Conservation (phyloP, 2,113 vertebrate genomes). For the Pteronura brasiliensis region DNA sequence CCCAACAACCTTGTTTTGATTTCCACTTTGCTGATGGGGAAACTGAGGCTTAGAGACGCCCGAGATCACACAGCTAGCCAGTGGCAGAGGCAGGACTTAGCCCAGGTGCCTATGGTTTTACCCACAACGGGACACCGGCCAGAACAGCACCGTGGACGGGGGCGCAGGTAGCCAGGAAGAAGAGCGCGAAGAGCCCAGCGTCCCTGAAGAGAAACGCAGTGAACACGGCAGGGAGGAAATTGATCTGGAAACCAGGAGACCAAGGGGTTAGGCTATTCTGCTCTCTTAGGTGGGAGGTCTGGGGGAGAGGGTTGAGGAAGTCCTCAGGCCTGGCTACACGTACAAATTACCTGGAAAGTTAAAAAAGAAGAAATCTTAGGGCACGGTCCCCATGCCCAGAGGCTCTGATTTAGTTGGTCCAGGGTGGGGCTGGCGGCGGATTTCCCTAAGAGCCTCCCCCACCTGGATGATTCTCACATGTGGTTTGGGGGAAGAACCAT, state of each 20-base stretch:
- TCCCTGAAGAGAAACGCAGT: not conserved
- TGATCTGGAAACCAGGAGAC: not conserved
- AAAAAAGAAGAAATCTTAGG: no score
- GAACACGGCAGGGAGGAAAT: not conserved
- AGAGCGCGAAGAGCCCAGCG: not conserved
- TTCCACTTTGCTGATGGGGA: not conserved
- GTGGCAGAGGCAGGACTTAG: not conserved
- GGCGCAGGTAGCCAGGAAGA: not conserved
- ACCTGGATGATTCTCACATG: no score
- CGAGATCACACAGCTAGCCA: not conserved
- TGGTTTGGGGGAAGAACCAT: not conserved
- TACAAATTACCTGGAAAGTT: not conserved
- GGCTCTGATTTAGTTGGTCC: not conserved
- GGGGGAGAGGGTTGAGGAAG: not conserved
- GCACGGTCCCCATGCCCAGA: not conserved
- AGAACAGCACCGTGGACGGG: not conserved
- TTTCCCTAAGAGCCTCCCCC: not conserved
- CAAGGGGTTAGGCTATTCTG: not conserved
- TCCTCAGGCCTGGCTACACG: not conserved
- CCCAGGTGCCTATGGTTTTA: not conserved
- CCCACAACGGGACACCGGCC: accelerated
- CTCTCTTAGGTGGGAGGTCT: not conserved
- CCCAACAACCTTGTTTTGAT: not conserved
- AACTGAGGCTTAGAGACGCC: not conserved
- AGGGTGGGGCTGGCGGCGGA: no score